Evolutionary conservation across 2,888 invertebrate genomes (phyloP), one percentile per base, ranked within the genome.

Genomic region (Synergus itoensis): DNA sequence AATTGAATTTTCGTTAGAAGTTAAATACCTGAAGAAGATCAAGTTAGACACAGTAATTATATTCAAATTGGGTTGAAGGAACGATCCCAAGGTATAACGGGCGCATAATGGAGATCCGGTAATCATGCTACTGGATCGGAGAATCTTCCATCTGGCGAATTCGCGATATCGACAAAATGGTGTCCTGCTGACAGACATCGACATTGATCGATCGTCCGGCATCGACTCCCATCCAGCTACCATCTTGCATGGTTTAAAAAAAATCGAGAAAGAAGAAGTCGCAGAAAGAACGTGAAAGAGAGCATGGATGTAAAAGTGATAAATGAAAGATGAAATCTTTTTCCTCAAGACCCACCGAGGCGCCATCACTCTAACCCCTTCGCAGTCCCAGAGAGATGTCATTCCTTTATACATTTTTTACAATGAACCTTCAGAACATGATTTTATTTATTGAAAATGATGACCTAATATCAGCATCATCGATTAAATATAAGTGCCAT

Each of bases 141-240:
- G 45, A 69, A 69, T 69, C 16, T 45, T 45, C 16, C 67, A 69
- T 69, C 16, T 18, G 21, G 21, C 21, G 67, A 69, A 45, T 69
- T 45, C 67, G 16, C 67, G 45, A 69, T 69, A 69, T 69, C 67
- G 45, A 69, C 16, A 69, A 69, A 69, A 69, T 69, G 14, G 67
- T 69, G 67, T 69, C 45, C 45, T 69, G 45, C 45, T 43, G 67
- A 69, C 28, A 45, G 67, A 69, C 67, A 69, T 69, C 16, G 67
- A 69, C 67, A 43, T 4, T 69, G 67, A 69, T 69, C 28, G 67
- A 69, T 69, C 67, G 28, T 69, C 67, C 2, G 43, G 21, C 67
- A 45, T 45, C 28, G 67, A 69, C 21, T 69, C 45, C 45, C 45
- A 69, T 45, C 41, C 43, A 45, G 43, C 67, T n/a, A 69, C 28